A percentile compares a stretch with the other conserved stretches of the same genome.
Conservation (phyloP, 2,797 vertebrate genomes). For the Apogon hyalosoma region DNA sequence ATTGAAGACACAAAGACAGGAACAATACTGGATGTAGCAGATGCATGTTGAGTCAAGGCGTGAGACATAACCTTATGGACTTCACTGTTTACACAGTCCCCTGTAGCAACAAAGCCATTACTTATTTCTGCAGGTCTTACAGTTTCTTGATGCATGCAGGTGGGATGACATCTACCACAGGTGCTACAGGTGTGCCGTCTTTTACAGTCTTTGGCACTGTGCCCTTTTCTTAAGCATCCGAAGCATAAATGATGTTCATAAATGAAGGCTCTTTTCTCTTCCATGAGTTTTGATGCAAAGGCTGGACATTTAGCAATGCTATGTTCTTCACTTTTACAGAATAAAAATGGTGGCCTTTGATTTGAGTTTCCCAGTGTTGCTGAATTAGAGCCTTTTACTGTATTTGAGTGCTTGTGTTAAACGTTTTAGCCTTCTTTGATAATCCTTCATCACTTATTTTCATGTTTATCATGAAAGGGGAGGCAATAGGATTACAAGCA, state of each 20-base stretch:
- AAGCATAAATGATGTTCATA: conserved; percentile 35
- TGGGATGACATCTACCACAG: conserved; percentile 44
- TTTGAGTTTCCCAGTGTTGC: not conserved
- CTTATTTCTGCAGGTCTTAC: not conserved
- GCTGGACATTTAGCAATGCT: conserved; percentile 33
- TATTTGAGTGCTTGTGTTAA: conserved; percentile 34
- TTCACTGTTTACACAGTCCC: conserved; percentile 3
- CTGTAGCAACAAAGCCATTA: not conserved
- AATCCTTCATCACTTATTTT: conserved; percentile 21
- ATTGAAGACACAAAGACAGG: conserved; percentile 49
- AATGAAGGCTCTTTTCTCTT: conserved; percentile 35
- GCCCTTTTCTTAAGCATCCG: conserved; percentile 45
- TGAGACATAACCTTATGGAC: conserved; percentile 25
- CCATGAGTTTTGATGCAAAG: conserved; percentile 26
- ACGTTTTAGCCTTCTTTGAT: conserved; percentile 15
- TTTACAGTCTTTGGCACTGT: conserved; percentile 53
- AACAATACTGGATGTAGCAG: conserved; percentile 54
- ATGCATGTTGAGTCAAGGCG: conserved; percentile 3
- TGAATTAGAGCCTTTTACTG: not conserved
- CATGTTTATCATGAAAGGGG: conserved; percentile 4
- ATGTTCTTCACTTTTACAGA: conserved; percentile 36
- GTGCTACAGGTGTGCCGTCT: conserved; percentile 23
- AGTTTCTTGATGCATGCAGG: conserved; percentile 33
- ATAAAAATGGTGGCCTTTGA: conserved; percentile 3
- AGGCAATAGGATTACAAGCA: conserved; percentile 43